phyloP scores from a whole-genome alignment of 1,140 invertebrate genomes.

The Anastrepha obliqua region DNA sequence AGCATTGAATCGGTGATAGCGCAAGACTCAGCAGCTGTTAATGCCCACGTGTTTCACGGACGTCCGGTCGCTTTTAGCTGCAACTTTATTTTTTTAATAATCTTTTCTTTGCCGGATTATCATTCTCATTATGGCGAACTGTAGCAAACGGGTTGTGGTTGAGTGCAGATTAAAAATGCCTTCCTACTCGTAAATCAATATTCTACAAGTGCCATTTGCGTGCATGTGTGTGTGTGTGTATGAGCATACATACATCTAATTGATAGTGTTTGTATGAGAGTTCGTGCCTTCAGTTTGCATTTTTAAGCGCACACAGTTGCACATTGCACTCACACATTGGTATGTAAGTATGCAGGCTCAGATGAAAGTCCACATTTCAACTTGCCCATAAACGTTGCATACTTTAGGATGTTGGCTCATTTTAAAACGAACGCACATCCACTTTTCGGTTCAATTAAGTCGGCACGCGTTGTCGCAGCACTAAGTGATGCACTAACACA shows the following conservation, averaged over 20 bases:
- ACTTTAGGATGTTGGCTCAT: constrained; percentile 1
- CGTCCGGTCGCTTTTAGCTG: not conserved
- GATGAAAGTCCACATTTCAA: not conserved
- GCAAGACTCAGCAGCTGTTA: not conserved
- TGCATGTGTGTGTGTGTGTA: not conserved
- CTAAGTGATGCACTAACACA: not conserved
- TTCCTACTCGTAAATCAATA: constrained; percentile 18
- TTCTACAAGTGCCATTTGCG: not conserved
- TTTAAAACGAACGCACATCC: constrained; percentile 19
- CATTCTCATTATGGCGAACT: not conserved
- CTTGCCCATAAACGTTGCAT: not conserved
- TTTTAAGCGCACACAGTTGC: not conserved
- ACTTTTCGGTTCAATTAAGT: constrained; percentile 46
- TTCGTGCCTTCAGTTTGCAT: not conserved
- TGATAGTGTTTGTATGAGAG: not conserved
- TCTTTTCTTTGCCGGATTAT: constrained; percentile 14
- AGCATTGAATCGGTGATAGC: not conserved
- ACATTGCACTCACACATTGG: not conserved
- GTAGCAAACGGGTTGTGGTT: not conserved
- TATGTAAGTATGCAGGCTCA: not conserved
- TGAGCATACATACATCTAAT: no score
- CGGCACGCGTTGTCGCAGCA: not conserved
- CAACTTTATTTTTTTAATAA: not conserved
- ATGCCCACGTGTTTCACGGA: not conserved
- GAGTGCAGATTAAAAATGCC: not conserved